phyloP scores from a whole-genome alignment of 2,888 invertebrate species.

The Bibio marci region DNA sequence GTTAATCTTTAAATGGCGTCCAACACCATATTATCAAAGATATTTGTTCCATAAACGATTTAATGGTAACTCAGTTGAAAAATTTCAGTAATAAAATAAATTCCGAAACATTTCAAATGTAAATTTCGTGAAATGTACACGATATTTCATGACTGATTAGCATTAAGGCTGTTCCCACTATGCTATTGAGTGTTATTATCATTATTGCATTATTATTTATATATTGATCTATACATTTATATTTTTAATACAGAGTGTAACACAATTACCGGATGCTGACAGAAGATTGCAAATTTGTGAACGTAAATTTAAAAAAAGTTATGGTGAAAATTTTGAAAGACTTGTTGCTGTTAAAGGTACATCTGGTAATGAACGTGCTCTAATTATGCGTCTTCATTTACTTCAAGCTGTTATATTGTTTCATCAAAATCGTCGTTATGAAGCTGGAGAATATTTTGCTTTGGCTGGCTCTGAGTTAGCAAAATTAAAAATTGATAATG shows the following conservation, averaged over 20 bases:
- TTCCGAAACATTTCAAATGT: no score
- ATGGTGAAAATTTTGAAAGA: conserved; percentile 46
- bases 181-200: no score
- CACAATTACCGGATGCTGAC: conserved; percentile 56
- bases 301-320: conserved; percentile 41
- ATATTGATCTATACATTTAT: neutral
- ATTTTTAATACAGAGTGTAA: conserved; percentile 34
- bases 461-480: conserved; percentile 47
- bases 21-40: no score
- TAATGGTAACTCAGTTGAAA: no score
- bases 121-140: no score
- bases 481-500: conserved; percentile 40
- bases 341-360: conserved; percentile 39
- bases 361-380: conserved; percentile 45
- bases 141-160: no score
- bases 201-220: neutral
- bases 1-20: no score
- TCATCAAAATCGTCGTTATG: conserved; percentile 51
- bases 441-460: conserved; percentile 41
- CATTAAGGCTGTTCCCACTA: no score
- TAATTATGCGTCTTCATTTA: conserved; percentile 61
- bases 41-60: no score
- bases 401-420: conserved; percentile 64
- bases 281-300: conserved; percentile 49
- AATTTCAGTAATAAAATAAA: no score